Conservation (phyloP, 2,888 invertebrate species). For the Teleiodes luculella region DNA sequence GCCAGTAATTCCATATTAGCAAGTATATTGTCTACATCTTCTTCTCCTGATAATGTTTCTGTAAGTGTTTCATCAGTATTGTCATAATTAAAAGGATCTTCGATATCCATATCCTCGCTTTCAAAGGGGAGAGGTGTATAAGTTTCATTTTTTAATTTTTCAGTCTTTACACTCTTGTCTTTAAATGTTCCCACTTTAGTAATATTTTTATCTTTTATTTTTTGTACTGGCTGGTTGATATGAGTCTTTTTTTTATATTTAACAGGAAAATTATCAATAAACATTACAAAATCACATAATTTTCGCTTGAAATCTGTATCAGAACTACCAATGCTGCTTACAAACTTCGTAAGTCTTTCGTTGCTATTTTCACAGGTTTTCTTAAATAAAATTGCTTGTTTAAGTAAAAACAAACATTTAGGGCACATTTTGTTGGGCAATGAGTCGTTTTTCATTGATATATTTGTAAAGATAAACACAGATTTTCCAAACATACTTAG, state of each 20-base stretch:
- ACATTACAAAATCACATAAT: constrained; percentile 44
- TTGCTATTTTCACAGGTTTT: constrained; percentile 54
- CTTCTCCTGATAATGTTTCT: neutral
- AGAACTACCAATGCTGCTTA: constrained; percentile 18
- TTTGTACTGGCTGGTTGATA: neutral
- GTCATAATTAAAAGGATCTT: neutral
- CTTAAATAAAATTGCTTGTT: constrained; percentile 57
- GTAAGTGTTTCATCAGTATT: neutral
- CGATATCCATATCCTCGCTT: neutral
- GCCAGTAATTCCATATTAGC: neutral
- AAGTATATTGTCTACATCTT: neutral
- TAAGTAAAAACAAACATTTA: constrained; percentile 49
- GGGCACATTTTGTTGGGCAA: constrained; percentile 54
- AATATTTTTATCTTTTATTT: neutral
- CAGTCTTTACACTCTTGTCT: no score
- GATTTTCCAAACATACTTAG: constrained; percentile 53
- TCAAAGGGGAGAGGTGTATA: no score
- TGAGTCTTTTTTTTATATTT: neutral
- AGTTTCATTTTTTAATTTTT: neutral
- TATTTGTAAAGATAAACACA: constrained; percentile 43
- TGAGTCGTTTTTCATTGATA: constrained; percentile 43
- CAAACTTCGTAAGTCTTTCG: constrained; percentile 34
- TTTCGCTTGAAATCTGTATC: constrained; percentile 32
- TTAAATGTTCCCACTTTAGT: no score
- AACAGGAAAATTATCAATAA: constrained; percentile 30